phyloP scores from a whole-genome alignment of 1,140 invertebrate genomes.

The Ceratosolen fusciceps region DNA sequence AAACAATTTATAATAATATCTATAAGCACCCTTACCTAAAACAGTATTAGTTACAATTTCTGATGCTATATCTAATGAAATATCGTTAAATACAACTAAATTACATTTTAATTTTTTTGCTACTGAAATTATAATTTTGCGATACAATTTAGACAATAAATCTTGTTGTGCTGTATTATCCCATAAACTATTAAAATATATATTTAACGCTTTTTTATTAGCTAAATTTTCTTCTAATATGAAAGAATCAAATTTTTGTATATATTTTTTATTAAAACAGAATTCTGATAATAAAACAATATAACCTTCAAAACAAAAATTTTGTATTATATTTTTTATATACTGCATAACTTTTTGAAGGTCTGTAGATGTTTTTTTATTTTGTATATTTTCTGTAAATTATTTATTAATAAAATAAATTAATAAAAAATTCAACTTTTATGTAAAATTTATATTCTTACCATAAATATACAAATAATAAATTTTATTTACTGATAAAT shows the following conservation, averaged over 20 bases:
- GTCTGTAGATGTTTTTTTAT: background rate
- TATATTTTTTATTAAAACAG: background rate
- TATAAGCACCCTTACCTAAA: slow-evolving; percentile 8
- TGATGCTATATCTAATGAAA: slow-evolving; percentile 2
- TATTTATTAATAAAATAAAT: no score
- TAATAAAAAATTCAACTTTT: background rate
- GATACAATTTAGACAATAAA: slow-evolving; percentile 8
- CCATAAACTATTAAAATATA: background rate
- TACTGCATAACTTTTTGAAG: background rate
- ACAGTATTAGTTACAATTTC: slow-evolving; percentile 7
- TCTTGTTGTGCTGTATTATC: slow-evolving; percentile 1
- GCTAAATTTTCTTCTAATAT: background rate
- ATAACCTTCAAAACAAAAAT: background rate
- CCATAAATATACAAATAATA: slow-evolving; percentile 13
- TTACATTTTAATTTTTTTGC: slow-evolving; percentile 17
- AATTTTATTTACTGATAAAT: background rate
- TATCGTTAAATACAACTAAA: slow-evolving; percentile 5
- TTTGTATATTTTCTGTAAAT: background rate
- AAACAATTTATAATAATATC: background rate
- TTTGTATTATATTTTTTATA: background rate
- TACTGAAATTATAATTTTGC: background rate
- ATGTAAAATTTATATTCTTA: background rate
- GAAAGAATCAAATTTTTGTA: background rate
- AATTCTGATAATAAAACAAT: background rate
- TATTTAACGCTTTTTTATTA: background rate